phyloP scores from a whole-genome alignment of 1,140 invertebrate species.

The Bombus impatiens region DNA sequence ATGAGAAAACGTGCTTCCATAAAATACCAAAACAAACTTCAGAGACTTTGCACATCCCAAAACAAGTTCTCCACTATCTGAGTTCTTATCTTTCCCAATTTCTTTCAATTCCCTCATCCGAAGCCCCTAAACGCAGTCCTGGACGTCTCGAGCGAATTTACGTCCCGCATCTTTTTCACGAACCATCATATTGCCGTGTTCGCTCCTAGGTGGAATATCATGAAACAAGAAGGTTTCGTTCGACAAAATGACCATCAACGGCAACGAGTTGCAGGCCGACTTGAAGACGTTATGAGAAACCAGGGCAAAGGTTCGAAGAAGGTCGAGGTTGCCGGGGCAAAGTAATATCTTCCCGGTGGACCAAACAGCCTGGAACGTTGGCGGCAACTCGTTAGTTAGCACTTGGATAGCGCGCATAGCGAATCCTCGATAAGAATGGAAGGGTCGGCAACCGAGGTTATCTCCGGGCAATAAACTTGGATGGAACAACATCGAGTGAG shows the following conservation, averaged over 20 bases:
- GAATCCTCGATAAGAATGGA: slow-evolving; percentile 73
- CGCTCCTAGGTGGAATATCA: too few species aligned
- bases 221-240: too few species aligned
- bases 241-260: neutral
- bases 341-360: slow-evolving; percentile 61
- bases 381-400: slow-evolving; percentile 75
- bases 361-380: slow-evolving; percentile 60
- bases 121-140: neutral
- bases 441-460: slow-evolving; percentile 71
- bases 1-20: neutral
- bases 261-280: neutral
- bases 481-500: slow-evolving; percentile 71
- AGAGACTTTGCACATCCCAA: neutral
- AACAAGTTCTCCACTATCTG: neutral
- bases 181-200: neutral
- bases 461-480: slow-evolving; percentile 77
- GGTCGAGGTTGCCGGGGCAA: slow-evolving; percentile 53
- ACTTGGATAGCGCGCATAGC: slow-evolving; percentile 72
- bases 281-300: neutral
- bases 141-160: too few species aligned
- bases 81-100: neutral
- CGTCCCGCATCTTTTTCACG: neutral
- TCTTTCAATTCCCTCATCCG: neutral
- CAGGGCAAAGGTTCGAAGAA: slow-evolving; percentile 47
- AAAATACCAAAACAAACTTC: neutral